phyloP scores from a whole-genome alignment of 2,113 vertebrate genomes.

The Cairina moschata region DNA sequence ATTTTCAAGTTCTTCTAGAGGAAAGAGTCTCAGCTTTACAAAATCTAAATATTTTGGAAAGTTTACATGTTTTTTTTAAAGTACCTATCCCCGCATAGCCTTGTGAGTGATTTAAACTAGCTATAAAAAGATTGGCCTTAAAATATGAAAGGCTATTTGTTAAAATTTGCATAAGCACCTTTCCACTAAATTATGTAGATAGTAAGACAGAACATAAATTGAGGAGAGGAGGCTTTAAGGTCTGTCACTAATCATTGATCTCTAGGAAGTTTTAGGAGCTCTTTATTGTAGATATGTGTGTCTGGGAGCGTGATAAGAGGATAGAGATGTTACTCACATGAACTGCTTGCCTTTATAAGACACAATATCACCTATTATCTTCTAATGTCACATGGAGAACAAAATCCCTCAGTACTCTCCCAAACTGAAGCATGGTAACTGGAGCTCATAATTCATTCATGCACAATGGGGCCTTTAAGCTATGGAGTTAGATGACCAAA shows the following conservation, averaged over 20 bases:
- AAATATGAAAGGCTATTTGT: background rate
- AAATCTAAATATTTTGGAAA: background rate
- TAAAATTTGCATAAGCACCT: background rate
- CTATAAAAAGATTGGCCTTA: background rate
- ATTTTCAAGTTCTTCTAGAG: background rate
- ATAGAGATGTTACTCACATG: background rate
- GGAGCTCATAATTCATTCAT: background rate
- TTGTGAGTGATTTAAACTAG: background rate
- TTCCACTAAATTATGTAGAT: background rate
- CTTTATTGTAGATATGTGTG: background rate
- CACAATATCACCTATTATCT: background rate
- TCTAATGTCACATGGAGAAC: background rate
- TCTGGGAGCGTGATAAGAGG: background rate
- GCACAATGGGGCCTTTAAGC: background rate
- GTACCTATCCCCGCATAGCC: background rate
- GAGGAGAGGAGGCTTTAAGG: background rate
- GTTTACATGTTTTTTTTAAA: background rate
- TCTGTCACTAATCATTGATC: background rate
- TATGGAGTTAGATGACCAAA: background rate
- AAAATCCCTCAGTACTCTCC: background rate
- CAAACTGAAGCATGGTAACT: accelerated
- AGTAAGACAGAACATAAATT: background rate
- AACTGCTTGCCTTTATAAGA: background rate
- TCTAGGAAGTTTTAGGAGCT: background rate
- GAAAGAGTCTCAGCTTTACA: background rate